Percentiles rank a stretch among this genome's conserved stretches.
These are phyloP conservation scores for Myotis pilosus DNA, from an alignment of 2,797 vertebrate species.

Conservation along the genomic window DNA sequence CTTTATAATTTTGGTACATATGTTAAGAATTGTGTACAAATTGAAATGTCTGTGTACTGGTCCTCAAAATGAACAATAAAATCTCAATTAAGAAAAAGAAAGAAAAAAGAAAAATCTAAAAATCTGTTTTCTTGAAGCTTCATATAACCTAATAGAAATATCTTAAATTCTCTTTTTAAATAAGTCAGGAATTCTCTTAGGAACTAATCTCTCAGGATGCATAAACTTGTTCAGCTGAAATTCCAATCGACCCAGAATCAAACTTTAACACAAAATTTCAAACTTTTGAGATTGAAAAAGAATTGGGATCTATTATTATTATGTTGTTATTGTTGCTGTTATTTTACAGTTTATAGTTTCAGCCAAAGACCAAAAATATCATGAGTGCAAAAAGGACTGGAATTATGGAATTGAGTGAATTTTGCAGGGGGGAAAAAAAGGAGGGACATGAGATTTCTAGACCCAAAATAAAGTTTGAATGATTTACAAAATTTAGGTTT, in stretches of 20 bases:
- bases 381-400: background rate
- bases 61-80: too few relatives aligned
- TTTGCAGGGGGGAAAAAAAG: background rate
- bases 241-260: conserved; percentile 36
- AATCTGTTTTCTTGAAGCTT: background rate
- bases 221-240: conserved; percentile 52
- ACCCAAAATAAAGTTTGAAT: conserved; percentile 38
- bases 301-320: background rate
- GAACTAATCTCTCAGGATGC: conserved; percentile 25
- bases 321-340: background rate
- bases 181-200: conserved; percentile 45
- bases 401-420: conserved; percentile 40
- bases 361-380: background rate
- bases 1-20: too few relatives aligned
- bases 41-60: too few relatives aligned
- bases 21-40: too few relatives aligned
- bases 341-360: conserved; percentile 36
- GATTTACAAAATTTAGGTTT: conserved; percentile 27
- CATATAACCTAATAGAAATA: conserved; percentile 25
- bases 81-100: too few relatives aligned
- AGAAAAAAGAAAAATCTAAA: too few relatives aligned
- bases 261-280: conserved; percentile 42
- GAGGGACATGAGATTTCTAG: background rate
- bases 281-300: background rate
- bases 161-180: conserved; percentile 33